These are phyloP conservation scores for Stegostoma tigrinum DNA, from an alignment of 2,113 vertebrate genomes.

Conservation along the genomic window DNA sequence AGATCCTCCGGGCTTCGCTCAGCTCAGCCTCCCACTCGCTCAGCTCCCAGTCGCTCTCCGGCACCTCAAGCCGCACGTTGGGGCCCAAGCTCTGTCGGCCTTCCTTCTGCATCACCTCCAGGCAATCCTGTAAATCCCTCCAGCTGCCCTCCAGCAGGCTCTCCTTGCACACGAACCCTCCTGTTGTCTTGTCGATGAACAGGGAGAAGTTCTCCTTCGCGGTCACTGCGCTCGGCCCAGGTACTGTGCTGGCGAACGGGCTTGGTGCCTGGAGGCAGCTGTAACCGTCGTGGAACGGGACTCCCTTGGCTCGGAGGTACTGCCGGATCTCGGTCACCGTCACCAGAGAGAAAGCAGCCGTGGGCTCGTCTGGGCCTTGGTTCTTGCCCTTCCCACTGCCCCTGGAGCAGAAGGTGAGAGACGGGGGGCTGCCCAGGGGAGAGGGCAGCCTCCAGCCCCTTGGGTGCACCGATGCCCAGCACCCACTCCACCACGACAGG, in stretches of 20 bases:
- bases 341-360: conserved; percentile 52
- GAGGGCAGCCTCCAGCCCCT: background rate
- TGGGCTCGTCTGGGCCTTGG: conserved; percentile 53
- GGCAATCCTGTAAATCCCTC: conserved; percentile 89
- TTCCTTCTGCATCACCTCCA: conserved; percentile 71
- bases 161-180: conserved; percentile 82
- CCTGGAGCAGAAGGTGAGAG: conserved; percentile 27
- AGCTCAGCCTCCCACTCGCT: conserved; percentile 55
- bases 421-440: background rate
- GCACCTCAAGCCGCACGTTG: conserved; percentile 53
- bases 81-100: conserved; percentile 48
- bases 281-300: conserved; percentile 83
- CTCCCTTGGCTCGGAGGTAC: conserved; percentile 69
- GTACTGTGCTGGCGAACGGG: conserved; percentile 57
- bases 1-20: conserved; percentile 73
- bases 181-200: conserved; percentile 90
- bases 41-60: conserved; percentile 55
- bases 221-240: background rate
- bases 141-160: conserved; percentile 82
- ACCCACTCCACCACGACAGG: too few species aligned
- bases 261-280: conserved; percentile 82
- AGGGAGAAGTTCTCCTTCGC: conserved; percentile 58
- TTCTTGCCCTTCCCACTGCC: conserved; percentile 63
- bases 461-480: background rate
- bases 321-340: conserved; percentile 80